Base-by-base conservation (phyloP, 2,113 vertebrate genomes). In the Leptodactylus fuscus region DNA sequence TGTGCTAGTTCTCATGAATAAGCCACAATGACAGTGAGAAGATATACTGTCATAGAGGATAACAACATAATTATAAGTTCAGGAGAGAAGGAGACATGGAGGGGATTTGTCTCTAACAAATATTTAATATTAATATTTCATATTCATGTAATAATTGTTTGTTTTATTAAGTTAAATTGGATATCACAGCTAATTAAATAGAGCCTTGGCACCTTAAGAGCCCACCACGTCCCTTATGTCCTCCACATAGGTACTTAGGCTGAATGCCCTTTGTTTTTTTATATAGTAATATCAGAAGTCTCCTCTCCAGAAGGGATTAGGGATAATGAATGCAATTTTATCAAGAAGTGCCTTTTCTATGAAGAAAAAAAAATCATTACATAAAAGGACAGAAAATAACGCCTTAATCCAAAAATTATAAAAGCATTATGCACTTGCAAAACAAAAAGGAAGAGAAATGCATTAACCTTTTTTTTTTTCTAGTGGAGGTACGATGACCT, bases 261-360 rank as follows among this genome's bases (percentile, higher is more conserved):
- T 69, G 79, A 67, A 81, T 69, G 38, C 55, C 48, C 58, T 81
- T 81, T 81, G n/a, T 49, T n/a, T 49, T 32, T 67, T 49, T 44
- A 32, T 16, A 34, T n/a, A 22, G 58, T 49, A 67, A 81, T 69
- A 65, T 81, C 60, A n/a, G 58, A 81, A 81, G 44, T 27, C n/a
- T 67, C 38, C 69, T 65, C 60, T 67, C n/a, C 60, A 81, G 62
- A 81, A 29, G 79, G 79, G n/a, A 81, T 81, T 81, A 81, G 24
- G 44, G 15, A 81, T 81, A 81, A 81, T 81, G 79, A 81, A 81
- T 81, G 67, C 77, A 80, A 69, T 81, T 81, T 81, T 81, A 81
- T 67, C 79, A 69, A 81, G 79, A 81, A 81, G 69, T 69, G 79
- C 9, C 60, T 81, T 80, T 81, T 65, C 79, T 81, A 65, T 69